phyloP scores from a whole-genome alignment of 2,113 vertebrate genomes.

The Lonchura striata region DNA sequence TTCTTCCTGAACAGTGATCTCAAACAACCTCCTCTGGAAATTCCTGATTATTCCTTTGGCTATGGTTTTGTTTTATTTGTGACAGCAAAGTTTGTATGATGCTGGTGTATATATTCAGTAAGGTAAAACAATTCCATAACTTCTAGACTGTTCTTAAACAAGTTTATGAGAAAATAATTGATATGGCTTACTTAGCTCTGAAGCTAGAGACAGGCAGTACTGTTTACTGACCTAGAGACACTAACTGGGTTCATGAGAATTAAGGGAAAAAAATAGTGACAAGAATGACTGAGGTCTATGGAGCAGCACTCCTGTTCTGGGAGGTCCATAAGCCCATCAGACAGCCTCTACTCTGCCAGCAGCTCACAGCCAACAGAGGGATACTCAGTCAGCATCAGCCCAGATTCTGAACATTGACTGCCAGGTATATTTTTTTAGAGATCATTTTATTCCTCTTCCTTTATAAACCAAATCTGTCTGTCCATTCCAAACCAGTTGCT shows the following conservation, averaged over 20 bases:
- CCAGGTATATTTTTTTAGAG: not conserved
- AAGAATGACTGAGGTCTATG: not conserved
- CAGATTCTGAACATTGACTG: not conserved
- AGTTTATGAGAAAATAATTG: not conserved
- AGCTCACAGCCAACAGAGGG: not conserved
- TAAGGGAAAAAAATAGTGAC: not conserved
- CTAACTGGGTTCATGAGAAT: not conserved
- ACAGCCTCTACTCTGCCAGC: not conserved
- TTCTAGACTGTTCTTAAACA: not conserved
- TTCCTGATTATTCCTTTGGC: not conserved
- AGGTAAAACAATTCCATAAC: not conserved
- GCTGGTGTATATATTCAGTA: not conserved
- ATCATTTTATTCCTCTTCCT: not conserved
- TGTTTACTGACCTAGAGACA: not conserved
- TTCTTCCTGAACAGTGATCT: not conserved
- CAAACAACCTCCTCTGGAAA: not conserved
- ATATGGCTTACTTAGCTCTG: not conserved
- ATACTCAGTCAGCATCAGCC: not conserved
- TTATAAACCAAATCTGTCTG: not conserved
- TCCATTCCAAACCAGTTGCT: not conserved
- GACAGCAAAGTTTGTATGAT: not conserved
- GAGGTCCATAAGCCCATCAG: not conserved
- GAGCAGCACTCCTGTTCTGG: not conserved
- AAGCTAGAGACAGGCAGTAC: not conserved
- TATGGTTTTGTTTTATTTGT: not conserved